phyloP scores from a whole-genome alignment of 2,888 invertebrate species.

The Cecidostiba fungosa region DNA sequence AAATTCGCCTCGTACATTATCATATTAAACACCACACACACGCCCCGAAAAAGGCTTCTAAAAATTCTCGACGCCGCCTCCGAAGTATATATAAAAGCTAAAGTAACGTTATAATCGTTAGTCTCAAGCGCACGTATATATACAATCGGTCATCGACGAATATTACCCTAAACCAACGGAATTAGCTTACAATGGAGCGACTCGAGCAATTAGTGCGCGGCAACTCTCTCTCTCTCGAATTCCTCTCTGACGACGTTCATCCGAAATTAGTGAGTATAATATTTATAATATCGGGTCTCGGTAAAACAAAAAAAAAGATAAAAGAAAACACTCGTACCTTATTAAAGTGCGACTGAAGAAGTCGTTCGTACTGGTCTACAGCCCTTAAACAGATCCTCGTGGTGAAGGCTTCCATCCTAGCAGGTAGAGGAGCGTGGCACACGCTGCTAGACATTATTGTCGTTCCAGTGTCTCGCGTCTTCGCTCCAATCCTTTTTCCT shows the following conservation, averaged over 20 bases:
- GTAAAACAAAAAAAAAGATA: no score
- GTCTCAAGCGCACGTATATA: no score
- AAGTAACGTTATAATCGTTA: no score
- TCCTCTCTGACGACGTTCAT: no score
- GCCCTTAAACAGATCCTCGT: constrained; percentile 83
- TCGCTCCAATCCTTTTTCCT: background rate
- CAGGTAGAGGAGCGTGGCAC: constrained; percentile 77
- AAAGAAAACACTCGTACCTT: constrained; percentile 76
- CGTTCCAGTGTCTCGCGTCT: background rate
- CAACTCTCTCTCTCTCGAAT: background rate
- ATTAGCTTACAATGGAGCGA: background rate
- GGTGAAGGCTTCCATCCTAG: constrained; percentile 80
- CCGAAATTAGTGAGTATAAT: background rate
- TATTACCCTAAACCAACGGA: background rate
- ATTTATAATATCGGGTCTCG: background rate
- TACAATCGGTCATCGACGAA: background rate
- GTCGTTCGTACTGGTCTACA: constrained; percentile 84
- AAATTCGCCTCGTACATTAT: no score
- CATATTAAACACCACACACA: no score
- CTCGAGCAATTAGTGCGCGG: background rate
- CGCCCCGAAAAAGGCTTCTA: no score
- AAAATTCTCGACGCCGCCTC: no score
- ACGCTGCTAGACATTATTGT: constrained; percentile 78
- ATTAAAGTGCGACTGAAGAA: constrained; percentile 83
- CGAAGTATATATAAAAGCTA: no score